A percentile compares a stretch with the other conserved stretches of the same genome.
phyloP scores from a whole-genome alignment of 2,888 invertebrate species.

The Monopis laevigella region DNA sequence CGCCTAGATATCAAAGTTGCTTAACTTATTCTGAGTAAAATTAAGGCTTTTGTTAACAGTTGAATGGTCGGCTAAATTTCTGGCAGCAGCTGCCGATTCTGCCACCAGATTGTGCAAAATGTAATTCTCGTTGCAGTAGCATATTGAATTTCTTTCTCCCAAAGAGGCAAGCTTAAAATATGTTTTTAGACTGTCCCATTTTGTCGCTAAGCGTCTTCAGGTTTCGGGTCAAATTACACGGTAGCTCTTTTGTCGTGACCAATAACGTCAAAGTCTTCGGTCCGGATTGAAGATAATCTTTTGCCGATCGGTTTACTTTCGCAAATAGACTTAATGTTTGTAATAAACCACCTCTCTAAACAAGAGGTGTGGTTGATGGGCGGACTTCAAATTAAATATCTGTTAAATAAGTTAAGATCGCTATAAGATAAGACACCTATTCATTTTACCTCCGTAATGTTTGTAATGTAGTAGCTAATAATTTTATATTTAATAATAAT shows the following conservation, averaged over 20 bases:
- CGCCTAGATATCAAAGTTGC: background rate
- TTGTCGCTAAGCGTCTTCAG: slow-evolving; percentile 54
- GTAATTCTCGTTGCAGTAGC: slow-evolving; percentile 52
- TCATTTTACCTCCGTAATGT: too few species aligned
- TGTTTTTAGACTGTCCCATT: slow-evolving; percentile 32
- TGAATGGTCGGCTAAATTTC: slow-evolving; percentile 44
- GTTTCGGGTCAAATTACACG: slow-evolving; percentile 57
- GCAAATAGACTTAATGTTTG: background rate
- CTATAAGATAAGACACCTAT: too few species aligned
- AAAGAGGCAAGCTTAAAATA: slow-evolving; percentile 7
- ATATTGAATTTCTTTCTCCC: slow-evolving; percentile 55
- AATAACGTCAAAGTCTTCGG: slow-evolving; percentile 30
- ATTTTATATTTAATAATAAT: too few species aligned
- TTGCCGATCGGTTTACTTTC: slow-evolving; percentile 40
- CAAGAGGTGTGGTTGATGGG: slow-evolving; percentile 42
- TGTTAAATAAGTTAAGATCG: too few species aligned
- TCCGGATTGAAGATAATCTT: slow-evolving; percentile 15
- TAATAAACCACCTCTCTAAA: slow-evolving; percentile 27
- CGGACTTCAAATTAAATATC: too few species aligned
- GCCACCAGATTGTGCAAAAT: slow-evolving; percentile 57
- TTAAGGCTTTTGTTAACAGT: slow-evolving; percentile 20
- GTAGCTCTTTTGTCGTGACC: slow-evolving; percentile 51
- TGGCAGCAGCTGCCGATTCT: slow-evolving; percentile 55
- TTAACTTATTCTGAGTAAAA: slow-evolving; percentile 6
- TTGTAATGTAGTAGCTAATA: too few species aligned